These are phyloP conservation scores for Pseudorhombus dupliciocellatus DNA, from an alignment of 2,113 vertebrate genomes.

Conservation along the genomic window DNA sequence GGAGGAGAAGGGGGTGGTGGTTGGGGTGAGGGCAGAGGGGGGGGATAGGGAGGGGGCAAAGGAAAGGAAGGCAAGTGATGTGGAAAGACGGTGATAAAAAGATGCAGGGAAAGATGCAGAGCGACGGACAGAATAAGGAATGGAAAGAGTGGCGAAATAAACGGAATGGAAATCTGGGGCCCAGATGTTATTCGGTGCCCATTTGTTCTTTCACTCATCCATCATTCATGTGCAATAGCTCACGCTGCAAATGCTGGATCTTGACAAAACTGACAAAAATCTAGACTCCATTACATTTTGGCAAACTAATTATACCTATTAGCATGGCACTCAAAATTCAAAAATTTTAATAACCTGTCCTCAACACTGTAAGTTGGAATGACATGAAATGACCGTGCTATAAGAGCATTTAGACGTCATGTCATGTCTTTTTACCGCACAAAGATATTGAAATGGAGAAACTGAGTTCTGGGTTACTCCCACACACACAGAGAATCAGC, in stretches of 20 bases:
- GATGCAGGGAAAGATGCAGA: constrained; percentile 28
- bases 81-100: constrained; percentile 54
- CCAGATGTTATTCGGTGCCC: constrained; percentile 17
- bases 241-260: constrained; percentile 21
- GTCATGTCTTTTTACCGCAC: background rate
- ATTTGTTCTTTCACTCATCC: constrained; percentile 36
- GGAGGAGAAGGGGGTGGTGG: constrained; percentile 24
- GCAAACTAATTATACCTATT: constrained; percentile 74
- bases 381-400: constrained; percentile 42
- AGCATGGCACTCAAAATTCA: constrained; percentile 56
- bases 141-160: constrained; percentile 23
- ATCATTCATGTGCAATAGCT: constrained; percentile 40
- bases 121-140: constrained; percentile 32
- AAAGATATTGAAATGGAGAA: background rate
- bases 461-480: background rate
- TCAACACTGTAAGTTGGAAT: constrained; percentile 49
- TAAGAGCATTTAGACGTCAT: background rate
- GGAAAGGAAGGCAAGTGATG: constrained; percentile 61
- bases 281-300: constrained; percentile 40
- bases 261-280: constrained; percentile 43
- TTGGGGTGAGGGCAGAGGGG: constrained; percentile 17
- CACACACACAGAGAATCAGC: background rate
- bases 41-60: constrained; percentile 29
- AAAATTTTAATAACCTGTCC: constrained; percentile 67
- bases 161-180: constrained; percentile 18